A percentile compares a stretch with the other conserved stretches of the same genome.
These are phyloP conservation scores for Hydrolagus affinis DNA, from an alignment of 2,113 vertebrate genomes.

Conservation along the genomic window DNA sequence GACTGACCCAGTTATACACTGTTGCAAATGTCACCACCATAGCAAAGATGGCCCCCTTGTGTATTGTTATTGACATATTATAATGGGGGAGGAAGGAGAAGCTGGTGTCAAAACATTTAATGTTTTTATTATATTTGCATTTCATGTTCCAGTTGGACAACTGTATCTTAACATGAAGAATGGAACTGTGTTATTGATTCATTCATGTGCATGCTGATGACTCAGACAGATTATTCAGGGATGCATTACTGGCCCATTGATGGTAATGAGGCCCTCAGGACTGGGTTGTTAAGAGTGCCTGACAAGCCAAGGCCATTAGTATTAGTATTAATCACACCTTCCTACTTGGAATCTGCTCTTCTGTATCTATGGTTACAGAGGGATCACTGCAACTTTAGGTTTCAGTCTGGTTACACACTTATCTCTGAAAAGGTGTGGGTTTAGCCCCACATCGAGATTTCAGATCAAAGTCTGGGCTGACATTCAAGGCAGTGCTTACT, in stretches of 20 bases:
- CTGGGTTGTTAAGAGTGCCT: background rate
- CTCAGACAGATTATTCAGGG: background rate
- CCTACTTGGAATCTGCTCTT: background rate
- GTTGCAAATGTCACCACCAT: background rate
- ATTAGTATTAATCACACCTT: background rate
- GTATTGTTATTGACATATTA: background rate
- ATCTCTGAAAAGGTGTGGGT: too few relatives aligned
- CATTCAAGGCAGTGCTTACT: too few relatives aligned
- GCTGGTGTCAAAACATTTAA: background rate
- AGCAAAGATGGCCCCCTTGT: background rate
- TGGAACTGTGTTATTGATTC: background rate
- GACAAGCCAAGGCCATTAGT: background rate
- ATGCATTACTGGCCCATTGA: background rate
- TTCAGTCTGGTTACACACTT: too few relatives aligned
- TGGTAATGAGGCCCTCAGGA: background rate
- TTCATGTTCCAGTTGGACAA: background rate
- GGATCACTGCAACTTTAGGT: background rate
- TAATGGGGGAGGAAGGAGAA: background rate
- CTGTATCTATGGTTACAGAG: background rate
- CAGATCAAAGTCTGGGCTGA: too few relatives aligned
- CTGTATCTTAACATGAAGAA: background rate
- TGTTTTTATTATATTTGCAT: background rate
- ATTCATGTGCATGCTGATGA: background rate
- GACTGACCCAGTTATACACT: background rate
- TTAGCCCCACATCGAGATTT: too few relatives aligned